Percentiles rank a stretch among this genome's conserved stretches.
These are phyloP conservation scores for Octodonta nipae DNA, from an alignment of 2,888 invertebrate species.

Conservation along the genomic window DNA sequence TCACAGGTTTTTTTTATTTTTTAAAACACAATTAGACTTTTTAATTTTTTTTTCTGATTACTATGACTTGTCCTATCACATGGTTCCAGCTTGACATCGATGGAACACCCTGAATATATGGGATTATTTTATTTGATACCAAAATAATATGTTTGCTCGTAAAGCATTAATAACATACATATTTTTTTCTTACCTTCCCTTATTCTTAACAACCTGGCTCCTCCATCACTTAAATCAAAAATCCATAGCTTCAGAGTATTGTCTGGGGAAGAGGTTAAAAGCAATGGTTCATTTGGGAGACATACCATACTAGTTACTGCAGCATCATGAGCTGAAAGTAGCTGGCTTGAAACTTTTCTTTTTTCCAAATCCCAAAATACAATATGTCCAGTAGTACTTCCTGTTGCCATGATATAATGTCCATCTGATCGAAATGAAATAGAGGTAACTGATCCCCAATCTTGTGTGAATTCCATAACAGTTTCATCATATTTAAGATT, in stretches of 20 bases:
- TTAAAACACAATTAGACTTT: no score
- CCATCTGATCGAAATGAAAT: slow-evolving; percentile 81
- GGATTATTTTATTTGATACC: no score
- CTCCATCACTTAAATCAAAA: slow-evolving; percentile 86
- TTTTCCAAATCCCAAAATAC: slow-evolving; percentile 90
- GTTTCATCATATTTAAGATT: slow-evolving; percentile 76
- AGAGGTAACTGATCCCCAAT: slow-evolving; percentile 77
- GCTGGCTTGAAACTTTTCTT: slow-evolving; percentile 62
- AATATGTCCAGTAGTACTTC: slow-evolving; percentile 58
- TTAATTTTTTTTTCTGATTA: no score
- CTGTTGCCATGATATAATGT: slow-evolving; percentile 72
- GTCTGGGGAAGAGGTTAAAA: slow-evolving; percentile 85
- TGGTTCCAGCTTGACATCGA: no score
- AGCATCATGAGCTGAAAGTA: slow-evolving; percentile 63
- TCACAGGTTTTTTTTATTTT: no score
- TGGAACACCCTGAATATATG: no score
- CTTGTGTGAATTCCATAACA: slow-evolving; percentile 75
- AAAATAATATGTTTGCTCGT: not conserved
- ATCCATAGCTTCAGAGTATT: slow-evolving; percentile 85
- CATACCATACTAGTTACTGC: slow-evolving; percentile 70
- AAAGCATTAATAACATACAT: not conserved
- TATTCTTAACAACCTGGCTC: slow-evolving; percentile 63
- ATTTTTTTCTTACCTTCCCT: slow-evolving; percentile 42
- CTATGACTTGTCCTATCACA: no score
- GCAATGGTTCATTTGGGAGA: slow-evolving; percentile 75